Evolutionary conservation across 1,140 invertebrate species (phyloP).

Genomic region (Solenopsis invicta): DNA sequence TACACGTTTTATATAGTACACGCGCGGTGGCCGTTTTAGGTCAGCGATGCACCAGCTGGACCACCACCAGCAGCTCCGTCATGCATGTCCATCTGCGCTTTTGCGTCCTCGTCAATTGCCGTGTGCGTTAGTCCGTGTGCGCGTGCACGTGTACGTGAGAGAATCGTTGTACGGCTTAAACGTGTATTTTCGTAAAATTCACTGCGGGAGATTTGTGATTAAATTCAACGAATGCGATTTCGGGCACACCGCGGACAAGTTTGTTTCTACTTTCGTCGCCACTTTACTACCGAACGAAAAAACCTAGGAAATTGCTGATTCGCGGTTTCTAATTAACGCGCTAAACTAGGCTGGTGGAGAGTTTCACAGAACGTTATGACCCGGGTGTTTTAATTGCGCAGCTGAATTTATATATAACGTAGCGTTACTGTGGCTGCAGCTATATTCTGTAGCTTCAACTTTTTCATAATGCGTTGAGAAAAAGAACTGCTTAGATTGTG

Average conservation of each 20-base stretch:
- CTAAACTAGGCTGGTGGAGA: not conserved
- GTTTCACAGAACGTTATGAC: not conserved
- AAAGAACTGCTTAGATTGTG: not conserved
- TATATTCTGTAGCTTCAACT: not conserved
- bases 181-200: conserved; percentile 54
- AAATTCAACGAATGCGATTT: conserved; percentile 58
- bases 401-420: not conserved
- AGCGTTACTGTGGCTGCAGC: not conserved
- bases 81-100: conserved; percentile 65
- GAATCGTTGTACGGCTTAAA: not conserved
- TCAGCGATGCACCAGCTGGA: conserved; percentile 17
- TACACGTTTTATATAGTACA: conserved; percentile 54
- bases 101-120: conserved; percentile 19
- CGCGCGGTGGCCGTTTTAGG: conserved; percentile 1
- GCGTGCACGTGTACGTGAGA: not conserved
- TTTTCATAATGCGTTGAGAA: not conserved
- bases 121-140: not conserved
- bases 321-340: not conserved
- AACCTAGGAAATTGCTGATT: not conserved
- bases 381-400: not conserved
- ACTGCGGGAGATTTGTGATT: conserved; percentile 43
- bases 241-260: conserved; percentile 1
- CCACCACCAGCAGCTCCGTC: conserved; percentile 45
- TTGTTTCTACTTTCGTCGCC: not conserved
- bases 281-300: conserved; percentile 25